Base-by-base conservation (phyloP, 1,140 invertebrate genomes). In the Brachionus paranguensis region DNA sequence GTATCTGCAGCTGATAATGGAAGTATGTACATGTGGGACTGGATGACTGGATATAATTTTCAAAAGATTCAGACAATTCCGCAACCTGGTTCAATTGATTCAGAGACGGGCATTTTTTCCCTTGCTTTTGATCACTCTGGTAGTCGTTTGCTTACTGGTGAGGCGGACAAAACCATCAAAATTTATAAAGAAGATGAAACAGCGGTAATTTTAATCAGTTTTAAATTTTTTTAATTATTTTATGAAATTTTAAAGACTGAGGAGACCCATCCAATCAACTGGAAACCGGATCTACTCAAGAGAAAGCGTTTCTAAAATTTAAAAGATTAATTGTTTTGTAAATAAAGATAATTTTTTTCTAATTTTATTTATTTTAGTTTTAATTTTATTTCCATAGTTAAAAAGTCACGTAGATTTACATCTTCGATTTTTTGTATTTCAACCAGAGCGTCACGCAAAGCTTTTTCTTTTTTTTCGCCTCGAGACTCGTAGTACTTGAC, bases 161-260 rank as follows among this genome's bases (percentile, higher is more conserved):
- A 99, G 90, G 96, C 97, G 6, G 98, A 99, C 89, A 99, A 99
- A 91, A 99, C 96, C 0, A 96, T 99, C 85, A 99, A 99, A 92
- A 94, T 99, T 85, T 99, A 99, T 89, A 97, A 95, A 89, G 96
- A 98, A 91, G 97, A 99, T 90, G 95, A 97, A 29, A 92, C 93
- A 74, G 97, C 97, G 12, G 93, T 93, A 89, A 91, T 53, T 74
- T 47, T 78, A 37, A 20, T 41, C n/a, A 20, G 70, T 14, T 85
- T 70, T 20, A 76, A 14, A 7, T 12, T 10, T 12, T 24, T 85
- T 27, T 29, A 20, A 79, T 17, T 14, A 55, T 47, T 70, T 53
- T 84, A 1, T 47, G 11, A 84, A 86, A 85, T 86, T 85, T 91
- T 92, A 86, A 88, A 93, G 92, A 95, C 93, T 0, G 97, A 99